These are phyloP conservation scores for Agapetus fuscipes DNA, from an alignment of 2,888 invertebrate species.

Conservation along the genomic window DNA sequence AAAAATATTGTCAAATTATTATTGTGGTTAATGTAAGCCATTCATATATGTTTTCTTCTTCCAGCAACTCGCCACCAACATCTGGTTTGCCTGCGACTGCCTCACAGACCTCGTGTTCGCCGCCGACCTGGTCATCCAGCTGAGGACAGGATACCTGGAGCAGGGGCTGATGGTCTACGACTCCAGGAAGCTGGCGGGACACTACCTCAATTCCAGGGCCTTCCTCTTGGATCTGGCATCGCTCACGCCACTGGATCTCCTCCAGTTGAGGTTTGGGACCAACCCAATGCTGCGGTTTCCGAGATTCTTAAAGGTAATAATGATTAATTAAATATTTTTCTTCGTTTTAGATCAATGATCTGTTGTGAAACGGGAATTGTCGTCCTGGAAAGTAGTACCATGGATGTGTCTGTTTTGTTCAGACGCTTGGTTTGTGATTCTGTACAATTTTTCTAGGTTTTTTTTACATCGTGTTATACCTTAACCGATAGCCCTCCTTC, in stretches of 20 bases:
- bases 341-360: no score
- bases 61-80: slow-evolving; percentile 58
- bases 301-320: slow-evolving; percentile 70
- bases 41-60: slow-evolving; percentile 10
- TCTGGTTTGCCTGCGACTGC: slow-evolving; percentile 77
- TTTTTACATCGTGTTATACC: no score
- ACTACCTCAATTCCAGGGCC: slow-evolving; percentile 75
- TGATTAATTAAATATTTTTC: no score
- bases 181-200: slow-evolving; percentile 78
- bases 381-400: no score
- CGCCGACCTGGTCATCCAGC: slow-evolving; percentile 81
- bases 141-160: slow-evolving; percentile 90
- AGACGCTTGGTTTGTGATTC: no score
- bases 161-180: slow-evolving; percentile 93
- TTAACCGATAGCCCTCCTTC: no score
- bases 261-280: slow-evolving; percentile 72
- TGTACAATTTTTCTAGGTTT: no score
- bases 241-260: slow-evolving; percentile 74
- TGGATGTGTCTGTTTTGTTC: no score
- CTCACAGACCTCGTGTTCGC: slow-evolving; percentile 82
- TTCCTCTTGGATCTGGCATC: slow-evolving; percentile 79
- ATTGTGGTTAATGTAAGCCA: no score
- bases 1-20: no score
- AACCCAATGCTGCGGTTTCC: slow-evolving; percentile 85
- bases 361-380: no score